Percentiles rank a stretch among this genome's conserved stretches.
Evolutionary conservation across 2,888 invertebrate genomes (phyloP).

Genomic region (Macrosiphum euphorbiae): DNA sequence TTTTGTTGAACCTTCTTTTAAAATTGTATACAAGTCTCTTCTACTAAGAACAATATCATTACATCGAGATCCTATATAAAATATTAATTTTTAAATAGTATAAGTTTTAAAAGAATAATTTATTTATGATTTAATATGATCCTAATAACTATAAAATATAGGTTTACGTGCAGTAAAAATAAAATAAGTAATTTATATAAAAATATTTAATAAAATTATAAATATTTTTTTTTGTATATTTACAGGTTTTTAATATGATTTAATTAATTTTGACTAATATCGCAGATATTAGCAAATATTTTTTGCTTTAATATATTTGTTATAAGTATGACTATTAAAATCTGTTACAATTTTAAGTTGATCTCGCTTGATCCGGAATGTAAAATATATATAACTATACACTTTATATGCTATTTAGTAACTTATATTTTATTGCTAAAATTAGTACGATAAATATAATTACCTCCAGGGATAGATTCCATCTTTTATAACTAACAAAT

Average conservation of each 20-base stretch:
- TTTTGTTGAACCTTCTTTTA: conserved; percentile 20
- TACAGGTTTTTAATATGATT: conserved; percentile 11
- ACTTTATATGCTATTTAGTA: not conserved
- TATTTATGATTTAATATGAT: conserved; percentile 14
- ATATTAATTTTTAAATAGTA: conserved; percentile 4
- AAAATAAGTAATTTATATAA: too few species aligned
- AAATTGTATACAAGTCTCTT: conserved; percentile 21
- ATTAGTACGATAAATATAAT: not conserved
- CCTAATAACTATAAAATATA: conserved; percentile 1
- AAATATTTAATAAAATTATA: conserved; percentile 9
- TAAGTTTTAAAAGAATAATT: not conserved
- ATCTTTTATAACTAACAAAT: conserved; percentile 20
- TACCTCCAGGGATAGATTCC: conserved; percentile 2
- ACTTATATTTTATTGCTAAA: conserved; percentile 3
- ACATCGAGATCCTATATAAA: conserved; percentile 18
- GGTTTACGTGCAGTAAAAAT: not conserved
- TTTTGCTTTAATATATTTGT: conserved; percentile 10
- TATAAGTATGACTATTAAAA: conserved; percentile 21
- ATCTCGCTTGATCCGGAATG: conserved; percentile 1
- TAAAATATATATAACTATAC: conserved; percentile 21
- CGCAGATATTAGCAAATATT: conserved; percentile 17
- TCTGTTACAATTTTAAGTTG: conserved; percentile 4
- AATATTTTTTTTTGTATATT: not conserved
- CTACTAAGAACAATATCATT: conserved; percentile 21
- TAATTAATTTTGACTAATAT: conserved; percentile 9